Percentiles rank a stretch among this genome's conserved stretches.
Evolutionary conservation across 2,797 vertebrate species (phyloP).

Genomic region (Crypturellus tataupa): DNA sequence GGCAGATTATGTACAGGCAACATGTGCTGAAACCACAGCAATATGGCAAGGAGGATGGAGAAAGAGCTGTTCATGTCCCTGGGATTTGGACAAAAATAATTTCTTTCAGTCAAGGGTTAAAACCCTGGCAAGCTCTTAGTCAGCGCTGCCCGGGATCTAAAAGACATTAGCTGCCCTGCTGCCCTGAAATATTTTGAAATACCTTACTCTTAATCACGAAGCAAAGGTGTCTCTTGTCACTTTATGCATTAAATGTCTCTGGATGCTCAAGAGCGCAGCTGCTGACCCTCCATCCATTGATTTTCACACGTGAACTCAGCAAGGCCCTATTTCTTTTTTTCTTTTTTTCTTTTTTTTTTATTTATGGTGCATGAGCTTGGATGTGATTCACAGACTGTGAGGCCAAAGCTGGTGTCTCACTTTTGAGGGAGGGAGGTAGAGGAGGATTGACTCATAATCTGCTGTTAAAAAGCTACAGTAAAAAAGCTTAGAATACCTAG

Average conservation of each 20-base stretch:
- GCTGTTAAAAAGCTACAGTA: background rate
- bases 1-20: accelerated
- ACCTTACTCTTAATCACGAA: background rate
- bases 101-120: background rate
- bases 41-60: background rate
- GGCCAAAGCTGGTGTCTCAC: background rate
- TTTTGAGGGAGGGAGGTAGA: background rate
- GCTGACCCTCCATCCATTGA: background rate
- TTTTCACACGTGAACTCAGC: background rate
- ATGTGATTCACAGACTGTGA: background rate
- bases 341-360: too few relatives aligned
- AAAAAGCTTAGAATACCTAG: background rate
- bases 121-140: background rate
- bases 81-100: background rate
- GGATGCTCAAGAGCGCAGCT: background rate
- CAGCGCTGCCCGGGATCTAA: background rate
- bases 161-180: background rate
- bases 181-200: background rate
- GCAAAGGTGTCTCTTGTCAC: background rate
- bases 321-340: background rate
- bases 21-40: background rate
- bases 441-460: background rate
- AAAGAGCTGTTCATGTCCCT: background rate
- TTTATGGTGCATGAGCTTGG: background rate
- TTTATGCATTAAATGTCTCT: background rate